phyloP scores from a whole-genome alignment of 2,797 vertebrate species.

The Steatocranus sp. region DNA sequence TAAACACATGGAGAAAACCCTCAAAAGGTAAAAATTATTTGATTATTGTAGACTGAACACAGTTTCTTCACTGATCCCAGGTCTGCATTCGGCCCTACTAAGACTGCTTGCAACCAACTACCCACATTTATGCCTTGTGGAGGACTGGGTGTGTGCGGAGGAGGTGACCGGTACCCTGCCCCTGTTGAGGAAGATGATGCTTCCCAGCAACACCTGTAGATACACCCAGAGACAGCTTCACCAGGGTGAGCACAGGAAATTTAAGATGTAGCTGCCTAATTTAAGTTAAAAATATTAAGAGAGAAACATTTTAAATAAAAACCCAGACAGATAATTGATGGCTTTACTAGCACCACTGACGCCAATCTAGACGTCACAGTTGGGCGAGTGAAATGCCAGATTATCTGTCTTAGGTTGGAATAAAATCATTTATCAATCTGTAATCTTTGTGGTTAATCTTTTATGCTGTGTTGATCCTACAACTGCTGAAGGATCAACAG shows the following conservation, averaged over 20 bases:
- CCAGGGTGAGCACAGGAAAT: conserved; percentile 76
- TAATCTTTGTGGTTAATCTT: conserved; percentile 7
- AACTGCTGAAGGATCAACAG: neutral
- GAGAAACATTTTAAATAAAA: neutral
- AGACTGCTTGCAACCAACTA: conserved; percentile 96
- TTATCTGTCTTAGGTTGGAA: neutral
- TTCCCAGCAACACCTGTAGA: conserved; percentile 86
- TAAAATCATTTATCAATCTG: neutral
- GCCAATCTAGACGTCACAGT: neutral
- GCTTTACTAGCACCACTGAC: neutral
- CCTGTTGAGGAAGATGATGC: conserved; percentile 89
- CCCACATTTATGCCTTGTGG: conserved; percentile 95
- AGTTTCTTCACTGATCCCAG: conserved; percentile 55
- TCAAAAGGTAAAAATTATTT: neutral
- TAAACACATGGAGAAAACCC: neutral
- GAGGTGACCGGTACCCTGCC: conserved; percentile 93
- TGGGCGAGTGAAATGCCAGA: neutral
- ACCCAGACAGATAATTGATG: neutral
- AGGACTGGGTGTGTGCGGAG: conserved; percentile 98
- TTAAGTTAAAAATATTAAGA: neutral
- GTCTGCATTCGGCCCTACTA: conserved; percentile 90
- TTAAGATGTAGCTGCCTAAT: neutral
- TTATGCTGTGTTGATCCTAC: neutral
- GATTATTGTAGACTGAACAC: neutral
- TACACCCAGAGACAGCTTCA: conserved; percentile 91